Conservation (phyloP, 2,888 invertebrate species). For the Nymphalis polychloros region DNA sequence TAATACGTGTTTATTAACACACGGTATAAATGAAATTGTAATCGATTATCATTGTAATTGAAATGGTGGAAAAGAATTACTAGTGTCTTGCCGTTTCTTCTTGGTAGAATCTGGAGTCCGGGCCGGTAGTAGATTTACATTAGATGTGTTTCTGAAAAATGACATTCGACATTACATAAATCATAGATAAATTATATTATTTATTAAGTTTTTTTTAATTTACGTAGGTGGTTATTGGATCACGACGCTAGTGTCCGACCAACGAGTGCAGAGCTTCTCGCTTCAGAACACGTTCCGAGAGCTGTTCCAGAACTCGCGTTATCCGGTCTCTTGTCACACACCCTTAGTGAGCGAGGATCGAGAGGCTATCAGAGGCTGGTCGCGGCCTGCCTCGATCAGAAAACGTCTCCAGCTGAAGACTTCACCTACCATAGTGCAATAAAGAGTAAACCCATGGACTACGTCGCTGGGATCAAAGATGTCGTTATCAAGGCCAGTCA, state of each 20-base stretch:
- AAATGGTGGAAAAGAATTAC: too few relatives aligned
- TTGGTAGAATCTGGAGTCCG: too few relatives aligned
- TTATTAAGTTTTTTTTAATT: too few relatives aligned
- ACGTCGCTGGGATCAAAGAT: slow-evolving; percentile 53
- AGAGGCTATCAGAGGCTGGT: slow-evolving; percentile 61
- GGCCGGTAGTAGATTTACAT: too few relatives aligned
- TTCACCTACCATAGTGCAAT: slow-evolving; percentile 87
- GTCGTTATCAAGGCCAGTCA: slow-evolving; percentile 55
- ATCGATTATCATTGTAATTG: too few relatives aligned
- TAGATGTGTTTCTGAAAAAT: too few relatives aligned
- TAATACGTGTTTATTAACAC: too few relatives aligned
- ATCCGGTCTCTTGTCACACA: slow-evolving; percentile 90
- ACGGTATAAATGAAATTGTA: too few relatives aligned
- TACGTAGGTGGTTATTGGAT: slow-evolving; percentile 85
- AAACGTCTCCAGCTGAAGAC: slow-evolving; percentile 85
- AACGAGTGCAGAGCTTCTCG: slow-evolving; percentile 90
- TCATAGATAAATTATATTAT: too few relatives aligned
- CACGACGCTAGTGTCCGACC: slow-evolving; percentile 93
- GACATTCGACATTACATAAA: too few relatives aligned
- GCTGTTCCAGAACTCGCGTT: slow-evolving; percentile 93
- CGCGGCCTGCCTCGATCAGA: slow-evolving; percentile 71
- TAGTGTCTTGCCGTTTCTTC: too few relatives aligned
- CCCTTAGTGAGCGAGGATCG: slow-evolving; percentile 87
- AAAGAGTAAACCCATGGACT: slow-evolving; percentile 49
- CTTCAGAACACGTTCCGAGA: slow-evolving; percentile 91